Evolutionary conservation across 2,888 invertebrate species (phyloP), one percentile per base, ranked within the genome.

Genomic region (Seira musarum): DNA sequence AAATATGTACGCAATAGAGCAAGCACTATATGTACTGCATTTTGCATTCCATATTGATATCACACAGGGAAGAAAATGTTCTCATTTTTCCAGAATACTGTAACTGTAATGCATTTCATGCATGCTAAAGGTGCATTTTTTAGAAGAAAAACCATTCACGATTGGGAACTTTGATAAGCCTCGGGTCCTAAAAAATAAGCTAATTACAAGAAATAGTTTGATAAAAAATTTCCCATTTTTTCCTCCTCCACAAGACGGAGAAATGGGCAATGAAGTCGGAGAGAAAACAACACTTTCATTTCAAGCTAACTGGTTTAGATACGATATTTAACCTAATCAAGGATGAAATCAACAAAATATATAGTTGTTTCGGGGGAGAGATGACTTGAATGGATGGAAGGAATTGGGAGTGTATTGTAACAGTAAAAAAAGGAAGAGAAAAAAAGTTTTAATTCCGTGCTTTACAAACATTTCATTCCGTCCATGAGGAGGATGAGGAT

Each of bases 111-210:
- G 74, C 67, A 74, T 74, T 74, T 67, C 24, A 74, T 74, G 67
- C 74, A 67, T 74, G 74, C 67, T 13, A 74, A 74, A 61, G 67
- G n/a, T 74, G 74, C 74, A 67, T 74, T 57, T 67, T 24, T 57
- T 15, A 17, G 35, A 15, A 49, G 35, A 6, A 15, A 30, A 19
- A 10, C 22, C 49, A 65, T 65, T 69, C 46, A 5, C 22, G 70
- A 71, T 71, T 40, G 40, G 49, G 30, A 15, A 40, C 10, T 30
- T 13, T 35, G 70, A 71, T 71, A 35, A 61, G 5, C 17, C 6
- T 69, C n/a, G n/a, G 10, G 8, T 53, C 53, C 13, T 53, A 35
- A 70, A 68, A 70, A 70, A 57, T 57, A 57, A 57, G 57, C 57
- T 57, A 57, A 57, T 57, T 57, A 57, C 57, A 57, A 57, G 57